Base-by-base conservation (phyloP, 1,140 invertebrate genomes). In the Zelostemma sp. region DNA sequence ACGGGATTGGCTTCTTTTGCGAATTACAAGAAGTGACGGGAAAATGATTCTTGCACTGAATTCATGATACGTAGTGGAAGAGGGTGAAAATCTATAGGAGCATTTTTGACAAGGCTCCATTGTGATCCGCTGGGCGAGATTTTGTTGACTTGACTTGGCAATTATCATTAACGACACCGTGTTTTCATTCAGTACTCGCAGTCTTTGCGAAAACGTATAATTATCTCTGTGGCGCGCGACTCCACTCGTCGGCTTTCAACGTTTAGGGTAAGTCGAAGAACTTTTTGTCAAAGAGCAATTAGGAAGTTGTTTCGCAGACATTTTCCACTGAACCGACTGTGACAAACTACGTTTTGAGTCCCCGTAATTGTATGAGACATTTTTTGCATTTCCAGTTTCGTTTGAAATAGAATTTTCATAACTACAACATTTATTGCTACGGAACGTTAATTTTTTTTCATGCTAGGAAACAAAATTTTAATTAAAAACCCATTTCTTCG, bases 201-300 rank as follows among this genome's bases (percentile, higher is more conserved):
- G 46, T 31, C 54, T 56, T 55, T 40, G 64, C 17, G 19, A 51
- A 73, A 73, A 71, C 72, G 50, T 58, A 47, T 72, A 78, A 81
- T 81, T 80, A 79, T 80, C 73, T 60, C 76, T 68, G 71, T 41
- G 17, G 75, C 41, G 63, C 54, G 68, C 67, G 47, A 62, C 55
- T 50, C 33, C 61, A 58, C 66, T 67, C 25, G 70, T 65, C 9
- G 60, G n/a, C 45, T 31, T n/a, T 25, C 15, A 21, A 19, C 11
- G 64, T 43, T 51, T 46, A 56, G 67, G 67, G 61, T 64, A 46
- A 64, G 45, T 50, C 31, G 53, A 51, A 38, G 48, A 53, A 65
- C 12, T 58, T 58, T 65, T 53, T 18, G 41, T 28, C 25, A 33
- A 48, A 43, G 43, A 54, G 25, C 19, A 50, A 40, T 33, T 56